phyloP scores from a whole-genome alignment of 2,888 invertebrate genomes.

The Lithophane semibrunnea region DNA sequence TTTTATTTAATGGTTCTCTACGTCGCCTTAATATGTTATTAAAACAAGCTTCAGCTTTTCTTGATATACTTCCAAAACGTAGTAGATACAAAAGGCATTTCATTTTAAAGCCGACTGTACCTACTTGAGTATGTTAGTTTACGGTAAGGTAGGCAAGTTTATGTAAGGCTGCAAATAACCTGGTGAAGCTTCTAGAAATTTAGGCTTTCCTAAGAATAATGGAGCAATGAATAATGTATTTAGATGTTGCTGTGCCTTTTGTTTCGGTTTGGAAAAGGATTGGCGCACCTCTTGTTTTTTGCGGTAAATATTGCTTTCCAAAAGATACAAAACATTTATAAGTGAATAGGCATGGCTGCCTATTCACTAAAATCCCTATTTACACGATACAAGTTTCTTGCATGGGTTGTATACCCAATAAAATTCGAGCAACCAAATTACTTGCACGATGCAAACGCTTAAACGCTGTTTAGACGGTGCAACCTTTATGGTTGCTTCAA shows the following conservation, averaged over 20 bases:
- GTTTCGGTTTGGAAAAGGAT: constrained; percentile 1
- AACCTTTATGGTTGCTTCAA: no score
- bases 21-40: no score
- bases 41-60: neutral
- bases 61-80: neutral
- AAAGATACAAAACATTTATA: neutral
- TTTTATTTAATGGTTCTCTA: neutral
- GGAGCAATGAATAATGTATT: constrained; percentile 36
- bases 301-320: neutral
- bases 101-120: neutral
- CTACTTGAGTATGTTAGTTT: constrained; percentile 22
- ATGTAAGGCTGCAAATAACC: constrained; percentile 41
- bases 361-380: no score
- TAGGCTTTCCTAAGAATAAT: constrained; percentile 42
- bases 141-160: constrained; percentile 24
- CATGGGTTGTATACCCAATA: neutral
- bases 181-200: constrained; percentile 35
- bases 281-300: neutral
- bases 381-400: neutral
- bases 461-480: no score
- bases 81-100: neutral
- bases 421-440: neutral
- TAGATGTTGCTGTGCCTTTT: constrained; percentile 8
- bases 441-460: no score
- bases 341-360: no score